phyloP scores from a whole-genome alignment of 2,888 invertebrate genomes.

The Ennomos fuscantarius region DNA sequence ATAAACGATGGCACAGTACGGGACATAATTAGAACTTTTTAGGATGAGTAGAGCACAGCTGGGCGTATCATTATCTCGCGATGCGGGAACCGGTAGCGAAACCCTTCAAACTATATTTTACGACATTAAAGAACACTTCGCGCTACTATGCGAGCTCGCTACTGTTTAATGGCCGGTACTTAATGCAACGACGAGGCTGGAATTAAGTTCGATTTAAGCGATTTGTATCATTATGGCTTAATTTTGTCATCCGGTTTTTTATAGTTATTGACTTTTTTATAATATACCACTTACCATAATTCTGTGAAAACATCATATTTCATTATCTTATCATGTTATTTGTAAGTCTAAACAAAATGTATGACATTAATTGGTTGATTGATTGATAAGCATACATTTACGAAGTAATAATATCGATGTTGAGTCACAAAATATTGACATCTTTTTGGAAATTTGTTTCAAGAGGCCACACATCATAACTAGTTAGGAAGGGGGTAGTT shows the following conservation, averaged over 20 bases:
- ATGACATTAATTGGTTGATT: no score
- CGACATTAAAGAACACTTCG: conserved; percentile 42
- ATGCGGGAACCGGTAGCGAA: conserved; percentile 18
- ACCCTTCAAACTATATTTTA: conserved; percentile 37
- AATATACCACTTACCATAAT: conserved; percentile 9
- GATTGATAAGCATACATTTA: no score
- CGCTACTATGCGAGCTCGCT: conserved; percentile 36
- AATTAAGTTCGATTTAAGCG: conserved; percentile 40
- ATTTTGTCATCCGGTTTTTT: conserved; percentile 22
- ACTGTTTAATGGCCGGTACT: conserved; percentile 53
- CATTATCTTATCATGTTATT: conserved; percentile 11
- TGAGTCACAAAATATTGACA: no score
- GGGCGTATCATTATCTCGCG: conserved; percentile 54
- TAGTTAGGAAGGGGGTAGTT: no score
- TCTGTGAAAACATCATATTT: conserved; percentile 9
- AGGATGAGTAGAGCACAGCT: conserved; percentile 45
- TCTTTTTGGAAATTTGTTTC: no score
- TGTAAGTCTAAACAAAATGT: neutral
- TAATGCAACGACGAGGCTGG: conserved; percentile 40
- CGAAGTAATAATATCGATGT: no score
- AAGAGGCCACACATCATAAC: no score
- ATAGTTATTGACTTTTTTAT: conserved; percentile 20
- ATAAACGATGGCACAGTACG: conserved; percentile 60
- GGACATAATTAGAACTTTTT: conserved; percentile 66
- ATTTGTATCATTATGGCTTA: conserved; percentile 27